A percentile compares a stretch with the other conserved stretches of the same genome.
Conservation (phyloP, 2,113 vertebrate species). For the Myotis brandtii region DNA sequence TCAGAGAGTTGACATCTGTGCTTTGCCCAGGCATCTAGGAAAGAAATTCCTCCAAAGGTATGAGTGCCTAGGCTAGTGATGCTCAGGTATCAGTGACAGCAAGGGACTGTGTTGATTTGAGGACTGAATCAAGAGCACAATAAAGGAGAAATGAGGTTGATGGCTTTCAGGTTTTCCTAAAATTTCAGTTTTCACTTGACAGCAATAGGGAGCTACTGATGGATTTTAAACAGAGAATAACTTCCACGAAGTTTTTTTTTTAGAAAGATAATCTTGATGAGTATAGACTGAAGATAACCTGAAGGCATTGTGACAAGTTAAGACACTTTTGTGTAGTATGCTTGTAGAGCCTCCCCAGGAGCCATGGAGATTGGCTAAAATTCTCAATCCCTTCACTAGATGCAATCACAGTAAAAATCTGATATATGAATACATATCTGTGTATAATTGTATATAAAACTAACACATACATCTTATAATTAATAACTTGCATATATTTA, state of each 20-base stretch:
- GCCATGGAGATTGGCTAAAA: not conserved
- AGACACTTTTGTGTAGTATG: accelerated
- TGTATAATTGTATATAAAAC: not conserved
- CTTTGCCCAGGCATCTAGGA: not conserved
- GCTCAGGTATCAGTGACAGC: not conserved
- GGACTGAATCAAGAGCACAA: not conserved
- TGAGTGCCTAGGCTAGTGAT: not conserved
- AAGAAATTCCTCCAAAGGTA: not conserved
- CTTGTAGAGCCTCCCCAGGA: not conserved
- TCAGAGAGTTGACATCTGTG: not conserved
- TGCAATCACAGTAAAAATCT: not conserved
- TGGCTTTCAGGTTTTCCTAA: not conserved
- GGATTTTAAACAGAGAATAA: not conserved
- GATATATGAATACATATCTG: not conserved
- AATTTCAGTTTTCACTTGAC: not conserved
- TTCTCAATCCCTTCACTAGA: not conserved
- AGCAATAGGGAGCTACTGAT: not conserved
- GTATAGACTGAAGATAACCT: not conserved
- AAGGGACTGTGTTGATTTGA: not conserved
- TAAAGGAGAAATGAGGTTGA: not conserved
- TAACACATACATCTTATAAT: not conserved
- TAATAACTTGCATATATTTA: not conserved
- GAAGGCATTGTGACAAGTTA: not conserved
- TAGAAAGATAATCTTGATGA: not conserved
- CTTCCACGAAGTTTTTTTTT: not conserved